Conservation (phyloP, 2,888 invertebrate genomes). For the Hydriomena furcata region DNA sequence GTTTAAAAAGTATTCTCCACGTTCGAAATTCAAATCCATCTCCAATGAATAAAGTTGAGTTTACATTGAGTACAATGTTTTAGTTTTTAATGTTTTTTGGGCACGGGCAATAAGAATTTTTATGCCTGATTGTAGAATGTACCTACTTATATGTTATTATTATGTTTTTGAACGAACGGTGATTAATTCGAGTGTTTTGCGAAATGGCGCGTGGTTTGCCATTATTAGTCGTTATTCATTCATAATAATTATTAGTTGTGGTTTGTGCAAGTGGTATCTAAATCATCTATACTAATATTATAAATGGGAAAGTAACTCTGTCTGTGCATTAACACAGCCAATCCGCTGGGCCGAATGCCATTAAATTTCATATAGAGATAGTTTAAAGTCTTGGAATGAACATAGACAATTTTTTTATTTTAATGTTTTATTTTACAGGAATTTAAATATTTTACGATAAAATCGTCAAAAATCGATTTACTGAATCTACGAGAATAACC, state of each 20-base stretch:
- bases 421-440: too few species aligned
- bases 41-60: constrained; percentile 4
- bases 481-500: too few species aligned
- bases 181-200: constrained; percentile 32
- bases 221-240: constrained; percentile 14
- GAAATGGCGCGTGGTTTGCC: constrained; percentile 15
- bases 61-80: constrained; percentile 23
- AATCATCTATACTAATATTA: too few species aligned
- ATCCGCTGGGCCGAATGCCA: too few species aligned
- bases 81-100: constrained; percentile 40
- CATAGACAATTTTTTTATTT: too few species aligned
- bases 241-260: constrained; percentile 1
- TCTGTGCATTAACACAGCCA: too few species aligned
- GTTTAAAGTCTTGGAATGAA: too few species aligned
- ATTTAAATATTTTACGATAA: too few species aligned
- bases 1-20: constrained; percentile 31
- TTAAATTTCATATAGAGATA: too few species aligned
- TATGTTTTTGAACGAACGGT: constrained; percentile 36
- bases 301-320: too few species aligned
- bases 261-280: too few species aligned
- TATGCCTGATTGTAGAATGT: constrained; percentile 47
- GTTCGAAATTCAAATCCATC: constrained; percentile 12
- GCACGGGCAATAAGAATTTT: constrained; percentile 39
- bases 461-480: too few species aligned
- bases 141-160: constrained; percentile 46